A percentile compares a stretch with the other conserved stretches of the same genome.
Evolutionary conservation across 2,797 vertebrate genomes (phyloP).

Genomic region (Pseudomugil tenellus): DNA sequence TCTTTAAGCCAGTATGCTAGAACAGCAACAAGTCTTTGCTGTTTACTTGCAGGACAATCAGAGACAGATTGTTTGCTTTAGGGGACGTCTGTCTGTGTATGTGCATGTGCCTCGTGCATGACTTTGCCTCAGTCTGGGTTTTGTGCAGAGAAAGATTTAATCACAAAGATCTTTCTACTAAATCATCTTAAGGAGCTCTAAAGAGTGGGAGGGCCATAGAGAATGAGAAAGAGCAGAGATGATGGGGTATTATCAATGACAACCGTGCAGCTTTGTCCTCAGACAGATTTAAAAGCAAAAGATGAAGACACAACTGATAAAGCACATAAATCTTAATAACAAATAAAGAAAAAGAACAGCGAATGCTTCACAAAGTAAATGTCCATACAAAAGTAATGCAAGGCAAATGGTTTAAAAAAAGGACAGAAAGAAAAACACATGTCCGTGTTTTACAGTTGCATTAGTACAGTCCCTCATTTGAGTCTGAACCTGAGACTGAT

Average conservation of each 20-base stretch:
- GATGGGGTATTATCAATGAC: constrained; percentile 25
- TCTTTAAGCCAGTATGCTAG: constrained; percentile 9
- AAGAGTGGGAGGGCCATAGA: constrained; percentile 11
- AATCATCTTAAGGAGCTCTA: constrained; percentile 50
- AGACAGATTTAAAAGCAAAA: constrained; percentile 22
- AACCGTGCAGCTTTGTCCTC: constrained; percentile 13
- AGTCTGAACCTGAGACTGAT: background rate
- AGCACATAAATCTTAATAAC: constrained; percentile 3
- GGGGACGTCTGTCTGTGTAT: constrained; percentile 42
- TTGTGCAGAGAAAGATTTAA: constrained; percentile 44
- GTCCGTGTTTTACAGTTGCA: background rate
- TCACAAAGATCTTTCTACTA: constrained; percentile 47
- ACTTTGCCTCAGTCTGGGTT: constrained; percentile 30
- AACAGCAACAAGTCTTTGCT: constrained; percentile 27
- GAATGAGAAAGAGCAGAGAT: constrained; percentile 19
- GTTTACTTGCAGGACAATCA: constrained; percentile 31
- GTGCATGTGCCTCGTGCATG: constrained; percentile 30
- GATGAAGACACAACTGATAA: constrained; percentile 13
- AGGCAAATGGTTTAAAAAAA: background rate
- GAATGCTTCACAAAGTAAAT: background rate
- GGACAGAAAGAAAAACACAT: no score
- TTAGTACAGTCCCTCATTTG: background rate
- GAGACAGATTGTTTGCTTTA: constrained; percentile 52
- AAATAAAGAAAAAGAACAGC: background rate
- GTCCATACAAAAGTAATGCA: background rate